These are phyloP conservation scores for Lytechinus variegatus DNA, from an alignment of 35 echinoderm and acorn worm genomes.

Conservation along the genomic window DNA sequence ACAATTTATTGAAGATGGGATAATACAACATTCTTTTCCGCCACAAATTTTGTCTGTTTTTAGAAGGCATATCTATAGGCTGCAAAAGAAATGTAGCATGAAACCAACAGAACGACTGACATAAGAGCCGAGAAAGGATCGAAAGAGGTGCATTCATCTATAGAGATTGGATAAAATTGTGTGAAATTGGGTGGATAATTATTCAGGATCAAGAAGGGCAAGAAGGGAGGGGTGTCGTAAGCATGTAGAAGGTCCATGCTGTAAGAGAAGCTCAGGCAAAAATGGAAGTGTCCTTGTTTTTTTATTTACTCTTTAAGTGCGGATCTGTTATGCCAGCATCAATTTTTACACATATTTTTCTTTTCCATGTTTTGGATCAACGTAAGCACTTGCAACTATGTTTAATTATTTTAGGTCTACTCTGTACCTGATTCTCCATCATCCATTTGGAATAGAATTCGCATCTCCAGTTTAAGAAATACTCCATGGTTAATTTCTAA, in stretches of 20 bases:
- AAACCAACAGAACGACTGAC: background rate
- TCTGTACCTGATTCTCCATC: too few relatives aligned
- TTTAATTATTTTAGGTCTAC: background rate
- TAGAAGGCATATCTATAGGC: background rate
- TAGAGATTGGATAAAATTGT: background rate
- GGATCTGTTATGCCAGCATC: too few relatives aligned
- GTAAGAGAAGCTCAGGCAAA: too few relatives aligned
- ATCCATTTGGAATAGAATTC: too few relatives aligned
- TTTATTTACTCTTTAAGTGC: too few relatives aligned
- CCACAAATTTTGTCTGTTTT: background rate
- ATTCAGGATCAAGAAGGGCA: background rate
- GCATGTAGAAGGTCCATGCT: too few relatives aligned
- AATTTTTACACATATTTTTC: too few relatives aligned
- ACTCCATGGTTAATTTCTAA: too few relatives aligned
- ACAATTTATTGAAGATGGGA: background rate
- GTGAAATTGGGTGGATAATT: background rate
- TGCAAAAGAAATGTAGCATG: background rate
- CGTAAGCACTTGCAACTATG: too few relatives aligned
- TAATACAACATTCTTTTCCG: background rate
- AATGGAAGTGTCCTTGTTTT: too few relatives aligned
- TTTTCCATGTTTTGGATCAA: too few relatives aligned
- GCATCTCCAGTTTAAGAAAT: too few relatives aligned
- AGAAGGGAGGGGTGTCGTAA: background rate
- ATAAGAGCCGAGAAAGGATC: background rate
- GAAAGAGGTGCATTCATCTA: background rate